Conservation (phyloP, 2,888 invertebrate genomes). For the Lasioglossum oenotherae region DNA sequence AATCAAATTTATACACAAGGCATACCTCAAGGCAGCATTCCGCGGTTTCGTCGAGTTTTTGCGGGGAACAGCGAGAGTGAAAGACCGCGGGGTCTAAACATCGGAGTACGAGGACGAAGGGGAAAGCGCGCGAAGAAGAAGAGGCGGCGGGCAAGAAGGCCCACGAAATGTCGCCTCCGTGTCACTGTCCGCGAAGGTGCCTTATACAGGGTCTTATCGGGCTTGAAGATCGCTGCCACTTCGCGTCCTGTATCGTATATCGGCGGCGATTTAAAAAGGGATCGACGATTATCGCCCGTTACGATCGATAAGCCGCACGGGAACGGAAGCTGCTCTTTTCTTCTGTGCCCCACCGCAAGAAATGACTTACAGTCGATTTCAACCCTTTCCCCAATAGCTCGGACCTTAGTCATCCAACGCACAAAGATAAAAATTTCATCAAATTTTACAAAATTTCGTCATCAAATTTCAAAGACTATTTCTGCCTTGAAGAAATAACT, state of each 20-base stretch:
- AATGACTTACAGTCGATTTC: constrained; percentile 62
- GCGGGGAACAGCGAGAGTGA: constrained; percentile 55
- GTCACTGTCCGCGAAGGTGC: constrained; percentile 62
- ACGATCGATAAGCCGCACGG: constrained; percentile 68
- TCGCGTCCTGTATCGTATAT: constrained; percentile 58
- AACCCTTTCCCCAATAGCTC: constrained; percentile 44
- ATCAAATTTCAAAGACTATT: too few species aligned
- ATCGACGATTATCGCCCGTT: constrained; percentile 60
- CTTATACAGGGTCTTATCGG: constrained; percentile 63
- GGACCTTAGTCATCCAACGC: constrained; percentile 8
- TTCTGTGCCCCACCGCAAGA: constrained; percentile 52
- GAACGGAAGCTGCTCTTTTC: constrained; percentile 55
- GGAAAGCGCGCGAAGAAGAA: constrained; percentile 55
- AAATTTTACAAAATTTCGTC: too few species aligned
- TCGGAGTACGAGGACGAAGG: constrained; percentile 21
- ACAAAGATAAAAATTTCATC: too few species aligned
- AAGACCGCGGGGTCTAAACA: constrained; percentile 47
- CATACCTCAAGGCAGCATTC: constrained; percentile 71
- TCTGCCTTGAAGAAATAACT: too few species aligned
- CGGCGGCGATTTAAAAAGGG: constrained; percentile 71
- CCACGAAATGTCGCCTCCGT: constrained; percentile 65
- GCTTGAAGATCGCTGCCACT: constrained; percentile 56
- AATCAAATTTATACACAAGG: constrained; percentile 41
- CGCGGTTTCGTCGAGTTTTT: constrained; percentile 76
- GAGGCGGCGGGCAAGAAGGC: constrained; percentile 40